phyloP scores from a whole-genome alignment of 1,140 invertebrate genomes.

The Brachionus koreanus region DNA sequence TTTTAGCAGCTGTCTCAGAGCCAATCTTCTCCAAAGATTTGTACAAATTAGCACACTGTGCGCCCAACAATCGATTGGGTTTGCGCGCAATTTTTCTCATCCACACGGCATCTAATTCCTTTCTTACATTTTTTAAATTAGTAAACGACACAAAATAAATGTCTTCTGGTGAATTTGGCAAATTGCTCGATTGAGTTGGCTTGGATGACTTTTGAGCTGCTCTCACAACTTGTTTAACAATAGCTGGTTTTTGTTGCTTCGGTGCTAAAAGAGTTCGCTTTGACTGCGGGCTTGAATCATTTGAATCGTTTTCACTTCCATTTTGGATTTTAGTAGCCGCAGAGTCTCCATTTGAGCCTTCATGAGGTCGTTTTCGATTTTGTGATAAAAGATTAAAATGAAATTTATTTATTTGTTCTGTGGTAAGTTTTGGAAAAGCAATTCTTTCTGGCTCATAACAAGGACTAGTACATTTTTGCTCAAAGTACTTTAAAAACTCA shows the following conservation, averaged over 20 bases:
- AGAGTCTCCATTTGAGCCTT: neutral
- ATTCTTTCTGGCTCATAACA: constrained; percentile 3
- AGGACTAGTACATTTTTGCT: constrained; percentile 8
- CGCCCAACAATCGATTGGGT: neutral
- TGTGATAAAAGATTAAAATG: constrained; percentile 24
- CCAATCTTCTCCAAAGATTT: neutral
- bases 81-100: constrained; percentile 22
- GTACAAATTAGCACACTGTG: neutral
- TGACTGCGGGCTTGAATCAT: constrained; percentile 18
- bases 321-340: neutral
- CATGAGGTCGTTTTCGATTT: constrained; percentile 20
- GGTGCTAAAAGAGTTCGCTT: neutral
- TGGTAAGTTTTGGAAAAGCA: constrained; percentile 3
- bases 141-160: neutral
- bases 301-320: constrained; percentile 16
- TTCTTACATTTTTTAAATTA: constrained; percentile 5
- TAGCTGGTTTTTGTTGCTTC: neutral
- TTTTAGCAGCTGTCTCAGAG: neutral
- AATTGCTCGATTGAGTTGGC: constrained; percentile 23
- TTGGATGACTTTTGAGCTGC: neutral
- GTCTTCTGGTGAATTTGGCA: constrained; percentile 6
- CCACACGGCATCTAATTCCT: neutral
- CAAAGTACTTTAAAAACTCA: constrained; percentile 38
- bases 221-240: neutral
- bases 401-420: constrained; percentile 44